Base-by-base conservation (phyloP, 2,888 invertebrate genomes). In the Mimachlamys varia region DNA sequence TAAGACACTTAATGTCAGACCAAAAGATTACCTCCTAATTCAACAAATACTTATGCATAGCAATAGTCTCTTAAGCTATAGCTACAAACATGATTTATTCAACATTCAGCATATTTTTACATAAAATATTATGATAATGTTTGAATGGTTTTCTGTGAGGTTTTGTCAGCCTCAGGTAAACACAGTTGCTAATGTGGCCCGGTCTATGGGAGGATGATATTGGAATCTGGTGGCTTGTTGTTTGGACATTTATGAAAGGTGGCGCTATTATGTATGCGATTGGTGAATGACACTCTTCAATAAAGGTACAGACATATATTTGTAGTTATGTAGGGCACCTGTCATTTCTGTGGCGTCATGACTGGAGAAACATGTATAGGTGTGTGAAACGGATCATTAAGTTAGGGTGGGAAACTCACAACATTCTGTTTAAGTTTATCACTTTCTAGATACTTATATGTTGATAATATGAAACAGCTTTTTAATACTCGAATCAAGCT, bases 291-390 rank as follows among this genome's bases (percentile, higher is more conserved):
- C 76, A 76, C 33, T 33, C 76, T 15, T 76, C 76, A 76, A 76
- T 76, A 76, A n/a, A 76, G 76, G 76, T 22, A n/a, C n/a, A 33
- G 76, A 27, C 27, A 27, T 27, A 33, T 76, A 13, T 53, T 17
- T 53, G 53, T 53, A 76, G 76, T 13, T 76, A 76, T 76, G 27
- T 76, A 76, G 76, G 76, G 76, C 76, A 76, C 76, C 76, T 76
- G 76, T 76, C 76, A 76, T 53, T 53, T 2, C 53, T 17, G 53
- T 53, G 19, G 44, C 44, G 62, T 62, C n/a, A 5, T 76, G 22
- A 22, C 58, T 58, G 13, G n/a, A 2, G 58, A 58, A 55, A 58
- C 13, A 53, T 53, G 53, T 53, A 58, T 58, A 58, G 58, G 19
- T 58, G 15, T 58, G 58, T 58, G 3, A 53, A 53, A 53, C n/a